phyloP scores from a whole-genome alignment of 2,113 vertebrate genomes.

The Pampusana beccarii region DNA sequence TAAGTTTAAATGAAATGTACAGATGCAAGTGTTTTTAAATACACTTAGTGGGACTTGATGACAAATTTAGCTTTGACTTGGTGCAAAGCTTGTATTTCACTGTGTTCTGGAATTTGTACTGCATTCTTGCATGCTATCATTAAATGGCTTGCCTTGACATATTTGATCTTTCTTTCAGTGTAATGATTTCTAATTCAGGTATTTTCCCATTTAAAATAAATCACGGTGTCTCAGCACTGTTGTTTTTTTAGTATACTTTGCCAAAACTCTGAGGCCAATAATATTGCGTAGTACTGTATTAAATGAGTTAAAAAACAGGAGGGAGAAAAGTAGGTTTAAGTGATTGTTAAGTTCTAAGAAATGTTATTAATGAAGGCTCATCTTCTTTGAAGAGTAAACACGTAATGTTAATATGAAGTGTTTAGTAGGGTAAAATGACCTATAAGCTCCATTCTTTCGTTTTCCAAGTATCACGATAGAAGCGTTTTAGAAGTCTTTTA shows the following conservation, averaged over 20 bases:
- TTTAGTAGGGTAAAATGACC: background rate
- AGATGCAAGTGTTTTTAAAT: background rate
- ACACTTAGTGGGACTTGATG: background rate
- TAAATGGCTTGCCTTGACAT: background rate
- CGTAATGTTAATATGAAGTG: background rate
- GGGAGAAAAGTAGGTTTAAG: background rate
- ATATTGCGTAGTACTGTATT: background rate
- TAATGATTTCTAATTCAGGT: background rate
- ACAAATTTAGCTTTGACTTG: background rate
- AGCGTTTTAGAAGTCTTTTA: background rate
- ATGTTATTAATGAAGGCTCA: background rate
- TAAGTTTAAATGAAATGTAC: background rate
- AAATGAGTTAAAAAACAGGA: background rate
- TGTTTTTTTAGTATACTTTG: background rate
- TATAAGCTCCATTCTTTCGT: background rate
- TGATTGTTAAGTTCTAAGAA: background rate
- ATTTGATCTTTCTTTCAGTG: background rate
- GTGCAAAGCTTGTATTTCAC: background rate
- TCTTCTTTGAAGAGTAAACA: background rate
- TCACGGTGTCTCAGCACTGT: background rate
- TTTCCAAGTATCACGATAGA: background rate
- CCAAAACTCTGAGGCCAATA: background rate
- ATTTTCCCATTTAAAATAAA: background rate
- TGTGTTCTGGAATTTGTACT: background rate
- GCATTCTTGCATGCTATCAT: background rate